phyloP scores from a whole-genome alignment of 2,888 invertebrate species.

The Theretra japonica region DNA sequence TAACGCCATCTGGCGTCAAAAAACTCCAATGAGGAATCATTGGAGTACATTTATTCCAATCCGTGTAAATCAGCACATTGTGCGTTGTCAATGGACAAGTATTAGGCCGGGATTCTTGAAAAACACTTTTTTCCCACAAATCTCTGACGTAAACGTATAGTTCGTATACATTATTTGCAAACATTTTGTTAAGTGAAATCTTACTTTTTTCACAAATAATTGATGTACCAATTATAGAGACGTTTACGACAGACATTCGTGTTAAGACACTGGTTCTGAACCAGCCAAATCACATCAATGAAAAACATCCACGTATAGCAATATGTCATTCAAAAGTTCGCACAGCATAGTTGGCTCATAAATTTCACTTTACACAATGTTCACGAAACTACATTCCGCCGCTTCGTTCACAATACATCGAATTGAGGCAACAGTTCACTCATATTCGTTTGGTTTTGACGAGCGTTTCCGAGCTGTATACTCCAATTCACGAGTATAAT shows the following conservation, averaged over 20 bases:
- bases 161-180: too few species aligned
- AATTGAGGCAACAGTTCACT: neutral
- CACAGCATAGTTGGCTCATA: neutral
- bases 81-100: conserved; percentile 18
- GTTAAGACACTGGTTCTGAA: neutral
- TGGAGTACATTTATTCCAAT: neutral
- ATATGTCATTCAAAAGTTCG: neutral
- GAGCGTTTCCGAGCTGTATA: too few species aligned
- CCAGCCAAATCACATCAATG: neutral
- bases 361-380: neutral
- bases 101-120: conserved; percentile 12
- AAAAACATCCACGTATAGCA: neutral
- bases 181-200: neutral
- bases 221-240: neutral
- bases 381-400: neutral
- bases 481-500: too few species aligned
- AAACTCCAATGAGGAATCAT: neutral
- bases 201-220: neutral
- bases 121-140: neutral
- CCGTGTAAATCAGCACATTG: neutral
- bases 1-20: neutral
- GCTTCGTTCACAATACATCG: neutral
- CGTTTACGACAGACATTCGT: neutral
- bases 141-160: neutral
- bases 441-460: neutral